phyloP scores from a whole-genome alignment of 2,888 invertebrate species.

The Caenorhabditis sp. region DNA sequence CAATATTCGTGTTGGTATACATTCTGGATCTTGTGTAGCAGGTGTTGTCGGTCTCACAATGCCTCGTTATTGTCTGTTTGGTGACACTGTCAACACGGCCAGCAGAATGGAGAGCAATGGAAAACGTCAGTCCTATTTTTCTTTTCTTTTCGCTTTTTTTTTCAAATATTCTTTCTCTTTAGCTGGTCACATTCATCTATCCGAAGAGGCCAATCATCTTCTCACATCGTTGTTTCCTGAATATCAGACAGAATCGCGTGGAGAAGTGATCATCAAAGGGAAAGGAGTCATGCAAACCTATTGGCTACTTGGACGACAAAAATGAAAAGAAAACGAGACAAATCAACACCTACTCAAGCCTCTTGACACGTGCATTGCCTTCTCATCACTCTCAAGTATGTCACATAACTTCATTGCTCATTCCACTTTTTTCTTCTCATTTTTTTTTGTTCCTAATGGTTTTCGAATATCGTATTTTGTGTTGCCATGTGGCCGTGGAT shows the following conservation, averaged over 20 bases:
- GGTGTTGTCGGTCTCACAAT: constrained; percentile 61
- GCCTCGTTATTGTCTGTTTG: constrained; percentile 63
- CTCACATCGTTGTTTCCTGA: constrained; percentile 41
- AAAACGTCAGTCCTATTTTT: constrained; percentile 31
- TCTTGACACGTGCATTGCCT: too few relatives aligned
- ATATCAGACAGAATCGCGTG: constrained; percentile 49
- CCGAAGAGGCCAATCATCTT: constrained; percentile 43
- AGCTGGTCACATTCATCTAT: constrained; percentile 57
- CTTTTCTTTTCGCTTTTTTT: neutral
- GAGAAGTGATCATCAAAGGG: constrained; percentile 60
- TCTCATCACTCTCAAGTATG: too few relatives aligned
- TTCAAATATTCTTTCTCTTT: constrained; percentile 10
- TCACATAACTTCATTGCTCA: too few relatives aligned
- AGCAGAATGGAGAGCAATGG: constrained; percentile 60
- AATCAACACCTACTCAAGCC: too few relatives aligned
- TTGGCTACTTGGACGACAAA: constrained; percentile 45
- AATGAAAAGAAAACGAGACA: neutral
- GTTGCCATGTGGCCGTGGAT: constrained; percentile 53
- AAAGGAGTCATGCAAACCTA: constrained; percentile 60
- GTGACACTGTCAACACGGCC: constrained; percentile 61
- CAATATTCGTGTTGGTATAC: constrained; percentile 56
- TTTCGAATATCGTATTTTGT: constrained; percentile 47
- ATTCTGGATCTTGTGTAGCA: constrained; percentile 57
- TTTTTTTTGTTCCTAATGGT: constrained; percentile 6
- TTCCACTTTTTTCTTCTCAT: too few relatives aligned